A percentile compares a stretch with the other conserved stretches of the same genome.
Evolutionary conservation across 2,888 invertebrate genomes (phyloP).

Genomic region (Acrobasis repandana): DNA sequence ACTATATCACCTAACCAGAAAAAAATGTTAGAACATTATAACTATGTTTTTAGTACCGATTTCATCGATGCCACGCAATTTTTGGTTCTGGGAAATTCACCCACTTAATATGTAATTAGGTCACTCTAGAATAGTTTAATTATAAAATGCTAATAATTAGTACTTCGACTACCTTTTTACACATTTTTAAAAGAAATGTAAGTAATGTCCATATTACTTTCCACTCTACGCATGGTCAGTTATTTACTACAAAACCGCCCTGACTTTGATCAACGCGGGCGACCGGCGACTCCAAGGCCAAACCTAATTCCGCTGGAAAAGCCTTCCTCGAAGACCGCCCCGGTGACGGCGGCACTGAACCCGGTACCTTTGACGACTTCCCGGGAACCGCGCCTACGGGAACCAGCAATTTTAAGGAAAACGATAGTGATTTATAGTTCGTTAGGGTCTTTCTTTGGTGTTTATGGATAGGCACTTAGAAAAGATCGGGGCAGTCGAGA

Average conservation of each 20-base stretch:
- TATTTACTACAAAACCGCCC: background rate
- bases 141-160: too few species aligned
- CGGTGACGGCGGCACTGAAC: slow-evolving; percentile 3
- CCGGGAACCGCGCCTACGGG: slow-evolving; percentile 7
- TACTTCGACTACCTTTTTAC: too few species aligned
- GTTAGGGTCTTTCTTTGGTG: background rate
- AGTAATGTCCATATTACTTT: background rate
- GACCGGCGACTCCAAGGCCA: background rate
- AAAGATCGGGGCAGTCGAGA: too few species aligned
- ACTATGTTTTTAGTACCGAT: too few species aligned
- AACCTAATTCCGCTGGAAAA: slow-evolving; percentile 15
- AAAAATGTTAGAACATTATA: too few species aligned
- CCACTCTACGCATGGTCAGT: background rate
- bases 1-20: too few species aligned
- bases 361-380: slow-evolving; percentile 14
- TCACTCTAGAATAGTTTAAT: too few species aligned
- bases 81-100: too few species aligned
- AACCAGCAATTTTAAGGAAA: slow-evolving; percentile 18
- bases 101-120: too few species aligned
- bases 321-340: slow-evolving; percentile 14
- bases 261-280: background rate
- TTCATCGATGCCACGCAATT: too few species aligned
- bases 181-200: background rate
- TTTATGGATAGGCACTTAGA: background rate
- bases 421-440: slow-evolving; percentile 11